Base-by-base conservation (phyloP, 2,888 invertebrate genomes). In the Tinea pellionella region DNA sequence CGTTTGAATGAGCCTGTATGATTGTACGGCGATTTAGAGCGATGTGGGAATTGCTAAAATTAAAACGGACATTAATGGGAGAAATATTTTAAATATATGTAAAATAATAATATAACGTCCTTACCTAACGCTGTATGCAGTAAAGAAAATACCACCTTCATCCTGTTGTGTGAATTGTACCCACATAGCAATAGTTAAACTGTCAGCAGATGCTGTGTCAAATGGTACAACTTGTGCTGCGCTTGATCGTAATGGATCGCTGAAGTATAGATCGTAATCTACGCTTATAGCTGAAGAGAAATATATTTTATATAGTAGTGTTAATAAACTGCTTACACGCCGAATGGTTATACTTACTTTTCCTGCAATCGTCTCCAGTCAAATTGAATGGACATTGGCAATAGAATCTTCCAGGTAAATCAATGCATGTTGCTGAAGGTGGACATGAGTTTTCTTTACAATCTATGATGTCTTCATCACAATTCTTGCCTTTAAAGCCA, bases 301-400 rank as follows among this genome's bases (percentile, higher is more conserved):
- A 66, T 64, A 59, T 19, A 62, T 9, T 19, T 9, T 57, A 57
- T 32, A 57, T 15, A 32, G 19, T 19, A 57, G 29, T 16, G 2
- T 15, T 15, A 57, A 57, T 57, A 13, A 32, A 6, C 7, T 24
- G 11, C 1, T 32, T 30, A 32, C 32, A 32, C 13, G 19, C 2
- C 6, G 12, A 9, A 15, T 15, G 32, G 30, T 30, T 57, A 51
- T 60, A 74, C 90, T 89, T 89, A 96, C 96, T 93, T 89, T 98
- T 98, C 73, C 97, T 91, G 72, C 99, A 99, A 72, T 97, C 96
- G 73, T 97, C 96, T 59, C 99, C 99, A 18, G 98, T 98, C 69
- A 96, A 90, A 73, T 98, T 98, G 77, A 98, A 96, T 8, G 98
- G 97, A 88, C 99, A 99, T 76, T 97, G 96, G 71, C 99, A 99